These are phyloP conservation scores for Aplysina aerophoba DNA, from an alignment of 37 sponge, comb jelly and placozoan species.

Conservation along the genomic window DNA sequence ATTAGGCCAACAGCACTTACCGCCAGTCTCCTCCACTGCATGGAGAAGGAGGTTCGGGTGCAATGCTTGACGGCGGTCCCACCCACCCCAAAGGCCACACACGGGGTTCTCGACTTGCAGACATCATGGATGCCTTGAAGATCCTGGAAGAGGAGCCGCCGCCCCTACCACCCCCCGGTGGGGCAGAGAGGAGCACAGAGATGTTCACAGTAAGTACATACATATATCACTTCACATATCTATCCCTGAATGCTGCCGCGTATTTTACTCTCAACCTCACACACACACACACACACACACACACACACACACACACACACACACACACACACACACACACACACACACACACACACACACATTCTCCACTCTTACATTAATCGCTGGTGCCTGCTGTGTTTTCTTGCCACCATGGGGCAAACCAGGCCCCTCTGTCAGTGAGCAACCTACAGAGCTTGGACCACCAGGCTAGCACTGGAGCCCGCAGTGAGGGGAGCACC, in stretches of 20 bases:
- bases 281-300: no score
- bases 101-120: constrained; percentile 36
- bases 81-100: no score
- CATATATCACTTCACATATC: no score
- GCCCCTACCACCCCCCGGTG: constrained; percentile 35
- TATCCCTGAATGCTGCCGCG: no score
- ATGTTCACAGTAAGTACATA: neutral
- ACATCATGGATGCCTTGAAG: constrained; percentile 73
- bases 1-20: no score
- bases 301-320: neutral
- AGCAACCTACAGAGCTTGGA: constrained; percentile 22
- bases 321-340: neutral
- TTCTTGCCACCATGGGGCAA: neutral
- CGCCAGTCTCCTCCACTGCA: neutral
- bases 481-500: neutral
- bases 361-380: neutral
- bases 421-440: constrained; percentile 23
- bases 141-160: constrained; percentile 77
- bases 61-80: no score
- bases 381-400: neutral
- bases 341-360: neutral
- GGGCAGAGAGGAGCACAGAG: neutral
- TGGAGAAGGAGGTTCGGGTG: no score
- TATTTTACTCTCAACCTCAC: no score
- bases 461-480: neutral